Evolutionary conservation across 2,113 vertebrate genomes (phyloP).

Genomic region (Syngnathus typhle): DNA sequence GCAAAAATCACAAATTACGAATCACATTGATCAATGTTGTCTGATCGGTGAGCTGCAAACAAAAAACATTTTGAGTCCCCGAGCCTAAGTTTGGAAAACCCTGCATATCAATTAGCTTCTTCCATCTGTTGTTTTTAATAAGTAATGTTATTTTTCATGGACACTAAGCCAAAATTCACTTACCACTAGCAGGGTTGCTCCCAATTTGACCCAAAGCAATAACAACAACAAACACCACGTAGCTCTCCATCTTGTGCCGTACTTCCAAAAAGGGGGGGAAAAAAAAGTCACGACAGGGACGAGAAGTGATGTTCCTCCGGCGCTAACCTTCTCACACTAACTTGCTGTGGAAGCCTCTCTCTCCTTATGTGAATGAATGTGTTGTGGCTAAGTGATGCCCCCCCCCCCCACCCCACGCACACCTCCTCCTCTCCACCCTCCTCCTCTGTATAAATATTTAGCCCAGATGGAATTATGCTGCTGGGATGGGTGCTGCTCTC

Average conservation of each 20-base stretch:
- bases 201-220: constrained; percentile 58
- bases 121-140: neutral
- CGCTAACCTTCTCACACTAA: constrained; percentile 13
- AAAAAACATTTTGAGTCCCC: neutral
- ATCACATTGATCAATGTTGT: neutral
- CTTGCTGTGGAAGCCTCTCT: constrained; percentile 47
- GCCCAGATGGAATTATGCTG: constrained; percentile 72
- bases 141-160: neutral
- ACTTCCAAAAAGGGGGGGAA: constrained; percentile 16
- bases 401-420: constrained; percentile 60
- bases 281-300: constrained; percentile 1
- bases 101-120: neutral
- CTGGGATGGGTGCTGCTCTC: constrained; percentile 74
- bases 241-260: constrained; percentile 50
- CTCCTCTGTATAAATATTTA: constrained; percentile 79
- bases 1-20: constrained; percentile 3
- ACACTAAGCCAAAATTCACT: constrained; percentile 37
- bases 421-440: constrained; percentile 41
- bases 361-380: constrained; percentile 69
- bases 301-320: constrained; percentile 32
- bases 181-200: constrained; percentile 63
- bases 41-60: neutral
- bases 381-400: constrained; percentile 68
- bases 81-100: neutral
- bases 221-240: constrained; percentile 49